A percentile compares a stretch with the other conserved stretches of the same genome.
Conservation (phyloP, 2,888 invertebrate genomes). For the Trichogramma dendrolimi region DNA sequence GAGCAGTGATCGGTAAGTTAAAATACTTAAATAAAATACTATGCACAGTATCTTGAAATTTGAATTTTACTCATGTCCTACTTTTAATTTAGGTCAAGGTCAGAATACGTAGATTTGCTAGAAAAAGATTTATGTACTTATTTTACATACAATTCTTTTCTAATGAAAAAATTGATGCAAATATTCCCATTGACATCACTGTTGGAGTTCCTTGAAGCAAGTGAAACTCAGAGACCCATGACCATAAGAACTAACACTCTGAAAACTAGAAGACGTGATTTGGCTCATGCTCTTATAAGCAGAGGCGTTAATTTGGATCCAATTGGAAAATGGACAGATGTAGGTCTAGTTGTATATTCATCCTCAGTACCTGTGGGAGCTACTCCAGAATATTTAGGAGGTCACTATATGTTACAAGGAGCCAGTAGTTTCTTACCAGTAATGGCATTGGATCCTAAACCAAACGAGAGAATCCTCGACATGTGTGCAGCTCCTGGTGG, state of each 20-base stretch:
- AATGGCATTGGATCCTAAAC: constrained; percentile 95
- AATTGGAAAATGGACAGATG: constrained; percentile 97
- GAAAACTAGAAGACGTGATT: constrained; percentile 84
- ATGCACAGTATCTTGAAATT: background rate
- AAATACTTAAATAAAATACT: constrained; percentile 34
- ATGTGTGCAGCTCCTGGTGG: constrained; percentile 99
- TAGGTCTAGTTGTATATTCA: constrained; percentile 93
- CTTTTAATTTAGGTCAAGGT: constrained; percentile 63
- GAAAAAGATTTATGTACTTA: constrained; percentile 83
- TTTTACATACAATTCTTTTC: constrained; percentile 94
- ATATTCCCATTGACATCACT: constrained; percentile 83
- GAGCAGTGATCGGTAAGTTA: constrained; percentile 51
- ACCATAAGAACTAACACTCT: constrained; percentile 95
- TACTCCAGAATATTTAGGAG: constrained; percentile 97
- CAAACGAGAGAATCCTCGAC: constrained; percentile 89
- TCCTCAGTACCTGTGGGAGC: constrained; percentile 96
- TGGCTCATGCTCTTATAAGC: constrained; percentile 87
- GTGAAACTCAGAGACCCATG: constrained; percentile 89
- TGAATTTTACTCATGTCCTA: constrained; percentile 46
- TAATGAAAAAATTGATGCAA: constrained; percentile 89
- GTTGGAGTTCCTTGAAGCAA: constrained; percentile 92
- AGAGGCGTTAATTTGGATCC: constrained; percentile 98
- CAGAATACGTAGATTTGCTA: constrained; percentile 78
- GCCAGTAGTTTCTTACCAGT: constrained; percentile 96
- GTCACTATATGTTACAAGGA: constrained; percentile 95